A percentile compares a stretch with the other conserved stretches of the same genome.
These are phyloP conservation scores for Caenorhabditis inopinata DNA, from an alignment of 1,140 invertebrate genomes.

Conservation along the genomic window DNA sequence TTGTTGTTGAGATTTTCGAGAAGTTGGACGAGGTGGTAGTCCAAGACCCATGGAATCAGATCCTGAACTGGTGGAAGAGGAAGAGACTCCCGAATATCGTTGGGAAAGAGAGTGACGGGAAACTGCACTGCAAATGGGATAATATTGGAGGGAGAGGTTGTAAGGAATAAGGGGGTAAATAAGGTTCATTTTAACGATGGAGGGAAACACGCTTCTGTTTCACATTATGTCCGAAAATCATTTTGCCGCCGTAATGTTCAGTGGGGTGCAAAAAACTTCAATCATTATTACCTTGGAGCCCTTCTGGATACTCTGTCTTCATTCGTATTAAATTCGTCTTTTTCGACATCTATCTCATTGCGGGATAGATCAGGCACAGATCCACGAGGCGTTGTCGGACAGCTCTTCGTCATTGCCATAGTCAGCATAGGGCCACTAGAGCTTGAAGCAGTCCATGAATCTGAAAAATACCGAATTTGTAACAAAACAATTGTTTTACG, in stretches of 20 bases:
- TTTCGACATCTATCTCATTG: conserved; percentile 33
- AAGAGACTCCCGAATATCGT: conserved; percentile 17
- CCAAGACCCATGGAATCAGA: conserved; percentile 27
- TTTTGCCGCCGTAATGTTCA: background rate
- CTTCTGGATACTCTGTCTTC: background rate
- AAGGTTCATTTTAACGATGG: background rate
- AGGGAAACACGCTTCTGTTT: background rate
- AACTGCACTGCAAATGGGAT: background rate
- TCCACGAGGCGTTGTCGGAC: conserved; percentile 63
- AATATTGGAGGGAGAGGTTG: background rate
- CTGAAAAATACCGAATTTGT: conserved; percentile 43
- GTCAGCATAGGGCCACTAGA: background rate
- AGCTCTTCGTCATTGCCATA: conserved; percentile 40
- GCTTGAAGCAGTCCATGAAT: conserved; percentile 51
- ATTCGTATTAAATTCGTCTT: conserved; percentile 42
- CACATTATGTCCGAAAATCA: background rate
- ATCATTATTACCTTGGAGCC: background rate
- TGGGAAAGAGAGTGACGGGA: background rate
- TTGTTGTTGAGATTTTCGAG: conserved; percentile 37
- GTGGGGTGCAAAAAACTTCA: no score
- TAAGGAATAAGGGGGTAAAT: background rate
- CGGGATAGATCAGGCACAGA: conserved; percentile 60
- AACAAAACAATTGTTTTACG: background rate
- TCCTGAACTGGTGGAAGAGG: conserved; percentile 30
- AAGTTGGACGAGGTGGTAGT: conserved; percentile 23